These are phyloP conservation scores for Galemys pyrenaicus DNA, from an alignment of 2,113 vertebrate genomes.

Conservation along the genomic window DNA sequence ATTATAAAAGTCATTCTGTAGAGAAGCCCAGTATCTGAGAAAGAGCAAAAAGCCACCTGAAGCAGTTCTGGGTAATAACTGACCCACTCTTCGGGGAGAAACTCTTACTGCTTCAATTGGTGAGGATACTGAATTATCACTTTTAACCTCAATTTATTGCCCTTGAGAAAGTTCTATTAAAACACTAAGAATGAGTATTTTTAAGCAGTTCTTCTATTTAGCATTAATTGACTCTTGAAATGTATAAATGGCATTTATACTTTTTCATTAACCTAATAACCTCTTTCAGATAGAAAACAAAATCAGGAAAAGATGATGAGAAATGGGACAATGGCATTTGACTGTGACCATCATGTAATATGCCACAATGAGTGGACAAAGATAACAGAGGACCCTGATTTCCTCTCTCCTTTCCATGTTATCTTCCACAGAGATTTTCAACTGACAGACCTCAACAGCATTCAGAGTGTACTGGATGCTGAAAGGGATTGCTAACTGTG, in stretches of 20 bases:
- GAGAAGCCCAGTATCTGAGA: not conserved
- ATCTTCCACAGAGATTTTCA: not conserved
- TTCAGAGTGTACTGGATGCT: not conserved
- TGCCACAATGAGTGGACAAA: not conserved
- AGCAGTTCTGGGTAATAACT: not conserved
- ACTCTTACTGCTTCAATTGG: not conserved
- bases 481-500: accelerated
- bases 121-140: not conserved
- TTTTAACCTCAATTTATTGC: not conserved
- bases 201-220: not conserved
- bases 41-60: not conserved
- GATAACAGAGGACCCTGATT: not conserved
- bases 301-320: no score
- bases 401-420: not conserved
- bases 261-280: not conserved
- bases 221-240: not conserved
- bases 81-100: not conserved
- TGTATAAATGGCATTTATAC: not conserved
- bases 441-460: not conserved
- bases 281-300: not conserved
- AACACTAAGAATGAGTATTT: not conserved
- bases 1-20: not conserved
- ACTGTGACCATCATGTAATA: not conserved
- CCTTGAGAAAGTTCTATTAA: not conserved
- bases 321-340: no score